phyloP scores from a whole-genome alignment of 2,113 vertebrate species.

The Turnix velox region DNA sequence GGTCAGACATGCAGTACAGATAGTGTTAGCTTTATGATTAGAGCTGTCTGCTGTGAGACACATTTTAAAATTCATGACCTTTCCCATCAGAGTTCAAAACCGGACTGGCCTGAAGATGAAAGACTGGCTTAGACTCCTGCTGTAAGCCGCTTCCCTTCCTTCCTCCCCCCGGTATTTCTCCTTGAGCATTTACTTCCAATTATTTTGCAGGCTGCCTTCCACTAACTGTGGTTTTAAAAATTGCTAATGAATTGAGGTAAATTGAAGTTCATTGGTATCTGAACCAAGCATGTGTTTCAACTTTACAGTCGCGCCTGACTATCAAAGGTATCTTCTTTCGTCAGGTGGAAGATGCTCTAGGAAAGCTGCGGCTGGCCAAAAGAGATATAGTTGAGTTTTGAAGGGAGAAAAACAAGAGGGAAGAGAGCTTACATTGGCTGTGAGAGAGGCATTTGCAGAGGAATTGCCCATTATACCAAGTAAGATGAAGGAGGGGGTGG shows the following conservation, averaged over 20 bases:
- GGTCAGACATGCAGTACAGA: slow-evolving; percentile 15
- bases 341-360: slow-evolving; percentile 56
- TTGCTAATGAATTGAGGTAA: slow-evolving; percentile 59
- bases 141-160: not conserved
- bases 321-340: slow-evolving; percentile 69
- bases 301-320: not conserved
- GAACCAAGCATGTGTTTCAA: slow-evolving; percentile 36
- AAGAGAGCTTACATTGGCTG: not conserved
- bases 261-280: slow-evolving; percentile 62
- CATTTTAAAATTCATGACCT: slow-evolving; percentile 76
- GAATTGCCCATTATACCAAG: slow-evolving; percentile 12
- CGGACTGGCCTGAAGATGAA: slow-evolving; percentile 65
- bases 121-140: slow-evolving; percentile 50
- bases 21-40: slow-evolving; percentile 51
- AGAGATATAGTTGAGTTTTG: slow-evolving; percentile 51
- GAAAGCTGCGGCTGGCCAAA: slow-evolving; percentile 50
- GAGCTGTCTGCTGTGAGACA: slow-evolving; percentile 62
- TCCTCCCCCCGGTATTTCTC: slow-evolving; percentile 13
- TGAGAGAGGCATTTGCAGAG: slow-evolving; percentile 33
- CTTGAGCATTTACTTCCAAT: slow-evolving; percentile 51
- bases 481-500: not conserved
- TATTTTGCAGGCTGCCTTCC: slow-evolving; percentile 59
- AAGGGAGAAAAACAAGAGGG: slow-evolving; percentile 14
- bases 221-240: slow-evolving; percentile 43
- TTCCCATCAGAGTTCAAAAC: slow-evolving; percentile 68